A percentile compares a stretch with the other conserved stretches of the same genome.
phyloP scores from a whole-genome alignment of 2,113 vertebrate species.

The Oncorhynchus kisutch region DNA sequence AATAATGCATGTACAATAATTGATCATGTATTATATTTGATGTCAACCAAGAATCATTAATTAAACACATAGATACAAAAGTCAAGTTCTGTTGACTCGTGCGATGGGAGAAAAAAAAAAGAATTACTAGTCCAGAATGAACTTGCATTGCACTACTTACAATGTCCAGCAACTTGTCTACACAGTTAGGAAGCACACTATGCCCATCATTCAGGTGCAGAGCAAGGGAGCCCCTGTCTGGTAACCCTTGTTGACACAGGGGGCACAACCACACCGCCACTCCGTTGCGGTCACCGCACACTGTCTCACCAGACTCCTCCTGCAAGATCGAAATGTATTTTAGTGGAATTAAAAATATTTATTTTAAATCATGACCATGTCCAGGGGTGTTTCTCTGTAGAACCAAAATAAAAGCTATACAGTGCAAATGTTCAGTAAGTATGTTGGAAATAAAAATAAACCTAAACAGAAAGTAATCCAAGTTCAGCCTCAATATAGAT shows the following conservation, averaged over 20 bases:
- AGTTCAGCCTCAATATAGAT: too few relatives aligned
- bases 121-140: too few relatives aligned
- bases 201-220: conserved; percentile 75
- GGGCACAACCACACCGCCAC: conserved; percentile 73
- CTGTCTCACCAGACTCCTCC: conserved; percentile 77
- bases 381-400: background rate
- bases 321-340: conserved; percentile 34
- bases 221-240: conserved; percentile 67
- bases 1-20: background rate
- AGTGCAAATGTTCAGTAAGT: too few relatives aligned
- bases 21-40: background rate
- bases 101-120: background rate
- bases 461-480: too few relatives aligned
- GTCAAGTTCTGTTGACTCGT: too few relatives aligned
- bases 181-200: conserved; percentile 76
- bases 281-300: conserved; percentile 67
- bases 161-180: conserved; percentile 74
- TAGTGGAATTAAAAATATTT: background rate
- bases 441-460: too few relatives aligned
- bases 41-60: background rate
- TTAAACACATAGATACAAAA: background rate
- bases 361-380: background rate
- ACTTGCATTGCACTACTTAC: conserved; percentile 57
- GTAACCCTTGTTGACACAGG: conserved; percentile 73
- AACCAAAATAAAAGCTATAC: too few relatives aligned